Evolutionary conservation across 2,888 invertebrate species (phyloP).

Genomic region (Palloptera scutellata): DNA sequence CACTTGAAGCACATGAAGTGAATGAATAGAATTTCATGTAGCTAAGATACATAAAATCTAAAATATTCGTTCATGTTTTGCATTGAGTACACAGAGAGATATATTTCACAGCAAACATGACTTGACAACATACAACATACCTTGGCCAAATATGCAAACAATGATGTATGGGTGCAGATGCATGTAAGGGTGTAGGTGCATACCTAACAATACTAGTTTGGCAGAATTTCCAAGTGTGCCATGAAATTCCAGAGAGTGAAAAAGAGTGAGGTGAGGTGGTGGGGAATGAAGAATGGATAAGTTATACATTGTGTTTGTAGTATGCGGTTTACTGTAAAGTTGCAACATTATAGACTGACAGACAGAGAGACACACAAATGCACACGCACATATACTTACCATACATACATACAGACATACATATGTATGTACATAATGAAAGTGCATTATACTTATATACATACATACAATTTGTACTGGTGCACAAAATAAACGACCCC

Average conservation of each 20-base stretch:
- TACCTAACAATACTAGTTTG: constrained; percentile 5
- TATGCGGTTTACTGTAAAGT: neutral
- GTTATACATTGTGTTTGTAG: neutral
- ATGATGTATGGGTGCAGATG: constrained; percentile 39
- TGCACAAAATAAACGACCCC: constrained; percentile 24
- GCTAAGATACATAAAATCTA: too few relatives aligned
- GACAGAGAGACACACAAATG: neutral
- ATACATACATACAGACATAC: neutral
- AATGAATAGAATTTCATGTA: too few relatives aligned
- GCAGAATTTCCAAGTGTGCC: constrained; percentile 29
- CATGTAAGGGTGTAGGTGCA: neutral
- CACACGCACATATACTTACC: neutral
- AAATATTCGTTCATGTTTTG: neutral
- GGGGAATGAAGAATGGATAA: neutral
- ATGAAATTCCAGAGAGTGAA: constrained; percentile 9
- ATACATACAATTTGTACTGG: constrained; percentile 15
- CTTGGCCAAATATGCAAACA: constrained; percentile 57
- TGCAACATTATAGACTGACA: constrained; percentile 6
- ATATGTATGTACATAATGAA: neutral
- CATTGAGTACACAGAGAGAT: constrained; percentile 22
- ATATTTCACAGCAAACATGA: constrained; percentile 58
- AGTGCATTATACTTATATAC: constrained; percentile 9
- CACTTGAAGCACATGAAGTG: too few relatives aligned
- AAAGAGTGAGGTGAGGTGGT: neutral
- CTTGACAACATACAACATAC: constrained; percentile 54